Evolutionary conservation across 2,797 vertebrate genomes (phyloP), one percentile per base, ranked within the genome.

Genomic region (Odontamblyopus lacepedii): DNA sequence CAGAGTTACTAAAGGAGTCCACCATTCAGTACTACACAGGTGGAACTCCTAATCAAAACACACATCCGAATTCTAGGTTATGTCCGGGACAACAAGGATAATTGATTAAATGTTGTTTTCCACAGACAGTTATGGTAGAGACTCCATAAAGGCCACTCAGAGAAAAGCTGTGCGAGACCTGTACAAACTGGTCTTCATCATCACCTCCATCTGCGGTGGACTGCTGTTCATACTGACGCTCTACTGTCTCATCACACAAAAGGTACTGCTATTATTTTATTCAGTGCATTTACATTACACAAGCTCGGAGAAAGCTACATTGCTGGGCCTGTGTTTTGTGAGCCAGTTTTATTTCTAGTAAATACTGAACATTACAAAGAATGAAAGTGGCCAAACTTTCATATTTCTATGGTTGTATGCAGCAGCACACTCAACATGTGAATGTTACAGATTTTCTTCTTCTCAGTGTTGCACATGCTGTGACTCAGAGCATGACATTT

Each of bases 161-260:
- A 91, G 73, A 76, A 81, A 68, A 83, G 77, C 76, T 50, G 73
- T 32, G 63, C 80, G 41, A 78, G 80, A 91, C 71, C 73, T 92
- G 56, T 93, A 91, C 87, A 92, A 91, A 80, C 75, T 90, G 13
- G 91, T 90, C 70, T 93, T 94, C 79, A 93, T 94, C 81, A 75
- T 90, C 11, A 50, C 88, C 55, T 92, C 92, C 68, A 80, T 90
- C 85, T 87, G 89, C 19, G 92, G 89, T 67, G 94, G 91, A 81
- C 78, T 93, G 80, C 83, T 94, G 70, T 69, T 94, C 51, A 75
- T 93, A 62, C 71, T 92, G 56, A 85, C 78, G 15, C 73, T 94
- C 82, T 94, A 87, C 84, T 94, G 90, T 83, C 74, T 94, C 79
- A 85, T 93, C 77, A 74, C 83, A 77, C 88, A 89, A 83, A 94